Conservation (phyloP, 2,113 vertebrate species). For the Salvelinus sp. region DNA sequence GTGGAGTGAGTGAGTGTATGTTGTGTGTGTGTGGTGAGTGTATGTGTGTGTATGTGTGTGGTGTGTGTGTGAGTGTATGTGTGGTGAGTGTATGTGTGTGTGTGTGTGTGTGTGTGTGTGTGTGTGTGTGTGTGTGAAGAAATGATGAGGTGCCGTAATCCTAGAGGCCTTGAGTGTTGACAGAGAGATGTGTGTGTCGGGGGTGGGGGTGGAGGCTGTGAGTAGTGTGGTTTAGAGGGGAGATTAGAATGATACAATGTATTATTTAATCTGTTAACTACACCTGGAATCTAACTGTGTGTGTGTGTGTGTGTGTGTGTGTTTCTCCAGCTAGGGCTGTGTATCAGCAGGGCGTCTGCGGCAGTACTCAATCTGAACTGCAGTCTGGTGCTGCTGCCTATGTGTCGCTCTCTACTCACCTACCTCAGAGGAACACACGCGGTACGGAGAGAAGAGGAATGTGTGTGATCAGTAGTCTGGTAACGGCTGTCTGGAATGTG, state of each 20-base stretch:
- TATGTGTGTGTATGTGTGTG: neutral
- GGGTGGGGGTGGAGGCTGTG: too few relatives aligned
- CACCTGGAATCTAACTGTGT: constrained; percentile 7
- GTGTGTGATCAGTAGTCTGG: neutral
- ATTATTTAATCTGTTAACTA: too few relatives aligned
- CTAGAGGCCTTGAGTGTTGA: neutral
- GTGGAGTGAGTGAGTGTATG: too few relatives aligned
- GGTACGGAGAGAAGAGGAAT: constrained; percentile 66
- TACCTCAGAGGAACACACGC: constrained; percentile 82
- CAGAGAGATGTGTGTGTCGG: neutral
- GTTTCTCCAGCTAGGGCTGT: constrained; percentile 91
- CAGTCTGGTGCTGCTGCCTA: constrained; percentile 88
- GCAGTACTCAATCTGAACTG: constrained; percentile 96
- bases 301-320: constrained; percentile 19
- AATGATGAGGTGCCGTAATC: neutral
- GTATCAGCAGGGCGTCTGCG: constrained; percentile 94
- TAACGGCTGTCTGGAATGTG: too few relatives aligned
- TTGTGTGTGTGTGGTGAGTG: neutral
- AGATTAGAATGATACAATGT: too few relatives aligned
- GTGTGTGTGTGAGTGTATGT: neutral
- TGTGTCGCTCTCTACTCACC: constrained; percentile 88
- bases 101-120: constrained; percentile 9
- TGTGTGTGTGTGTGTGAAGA: constrained; percentile 13
- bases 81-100: too few relatives aligned
- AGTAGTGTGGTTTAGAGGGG: too few relatives aligned